Evolutionary conservation across 2,797 vertebrate genomes (phyloP), one percentile per base, ranked within the genome.

Genomic region (Brachymystax lenok): DNA sequence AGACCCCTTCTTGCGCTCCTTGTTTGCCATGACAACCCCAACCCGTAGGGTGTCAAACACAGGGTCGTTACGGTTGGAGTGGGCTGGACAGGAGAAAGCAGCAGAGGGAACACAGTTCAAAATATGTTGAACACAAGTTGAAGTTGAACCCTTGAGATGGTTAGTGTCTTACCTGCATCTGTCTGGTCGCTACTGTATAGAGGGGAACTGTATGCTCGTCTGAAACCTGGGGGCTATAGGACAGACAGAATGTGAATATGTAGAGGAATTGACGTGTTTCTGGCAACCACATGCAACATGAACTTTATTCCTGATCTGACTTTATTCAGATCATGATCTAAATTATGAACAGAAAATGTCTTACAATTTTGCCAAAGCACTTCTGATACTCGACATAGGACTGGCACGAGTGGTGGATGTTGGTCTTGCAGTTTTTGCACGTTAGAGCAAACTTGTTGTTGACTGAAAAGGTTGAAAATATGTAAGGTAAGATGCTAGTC

Each of bases 401-500:
- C 92, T 97, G 97, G 89, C 98, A 99, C 75, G 96, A 94, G 75
- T 99, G 96, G 78, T 99, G 98, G 89, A 99, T 98, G 93, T 97
- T 98, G 84, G 97, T 99, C 90, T 99, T 99, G 91, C 97, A 99
- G 95, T 99, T 97, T 93, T 97, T 98, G 91, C 97, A 99, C 87
- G 97, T 94, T 90, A 99, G 90, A 74, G 97, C 97, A 87, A 99
- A 99, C 85, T 99, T 99, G 93, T 99, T 98, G 92, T 98, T 99
- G 87, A 99, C 97, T 99, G 88, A 74, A 74, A 80, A 85, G 28
- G 69, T 33, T 17, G 50, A 69, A 71, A 35, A 68, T 40, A 24
- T 28, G 27, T 24, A 13, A 21, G 12, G 21, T 63, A 24, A 63
- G 59, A 27, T 13, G 21, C 59, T 13, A 63, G 59, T 27, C 59